These are phyloP conservation scores for Bombus confusus DNA, from an alignment of 1,140 invertebrate genomes.

Conservation along the genomic window DNA sequence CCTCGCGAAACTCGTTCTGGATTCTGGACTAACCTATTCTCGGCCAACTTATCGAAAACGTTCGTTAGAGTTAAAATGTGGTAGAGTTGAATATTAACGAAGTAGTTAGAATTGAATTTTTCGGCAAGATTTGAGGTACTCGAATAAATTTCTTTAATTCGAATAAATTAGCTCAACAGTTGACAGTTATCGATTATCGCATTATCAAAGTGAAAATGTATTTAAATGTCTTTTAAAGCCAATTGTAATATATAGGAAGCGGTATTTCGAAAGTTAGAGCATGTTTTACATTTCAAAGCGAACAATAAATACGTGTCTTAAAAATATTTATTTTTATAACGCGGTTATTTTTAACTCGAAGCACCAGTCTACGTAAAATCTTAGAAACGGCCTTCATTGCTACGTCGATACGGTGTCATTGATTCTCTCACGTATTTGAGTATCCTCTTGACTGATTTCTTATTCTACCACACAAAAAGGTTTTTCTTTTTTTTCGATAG, in stretches of 20 bases:
- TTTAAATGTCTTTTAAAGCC: neutral
- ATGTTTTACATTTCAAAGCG: neutral
- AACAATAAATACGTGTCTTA: neutral
- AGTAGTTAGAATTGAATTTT: neutral
- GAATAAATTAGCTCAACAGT: neutral
- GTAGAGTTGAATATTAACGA: neutral
- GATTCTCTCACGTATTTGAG: neutral
- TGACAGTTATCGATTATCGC: neutral
- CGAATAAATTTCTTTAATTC: too few relatives aligned
- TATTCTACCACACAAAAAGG: neutral
- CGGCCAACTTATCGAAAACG: neutral
- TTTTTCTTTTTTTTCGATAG: neutral
- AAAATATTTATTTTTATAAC: neutral
- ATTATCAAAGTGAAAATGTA: neutral
- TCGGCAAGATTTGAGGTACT: too few relatives aligned
- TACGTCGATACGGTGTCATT: neutral
- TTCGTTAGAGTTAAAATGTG: neutral
- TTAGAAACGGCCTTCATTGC: neutral
- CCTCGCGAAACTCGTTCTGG: neutral
- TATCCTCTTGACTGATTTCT: neutral
- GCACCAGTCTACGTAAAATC: neutral
- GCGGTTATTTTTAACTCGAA: neutral
- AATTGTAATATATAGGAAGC: neutral
- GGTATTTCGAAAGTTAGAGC: neutral
- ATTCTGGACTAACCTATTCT: too few relatives aligned